A percentile compares a stretch with the other conserved stretches of the same genome.
Evolutionary conservation across 2,888 invertebrate genomes (phyloP).

Genomic region (Pyrrhia umbra): DNA sequence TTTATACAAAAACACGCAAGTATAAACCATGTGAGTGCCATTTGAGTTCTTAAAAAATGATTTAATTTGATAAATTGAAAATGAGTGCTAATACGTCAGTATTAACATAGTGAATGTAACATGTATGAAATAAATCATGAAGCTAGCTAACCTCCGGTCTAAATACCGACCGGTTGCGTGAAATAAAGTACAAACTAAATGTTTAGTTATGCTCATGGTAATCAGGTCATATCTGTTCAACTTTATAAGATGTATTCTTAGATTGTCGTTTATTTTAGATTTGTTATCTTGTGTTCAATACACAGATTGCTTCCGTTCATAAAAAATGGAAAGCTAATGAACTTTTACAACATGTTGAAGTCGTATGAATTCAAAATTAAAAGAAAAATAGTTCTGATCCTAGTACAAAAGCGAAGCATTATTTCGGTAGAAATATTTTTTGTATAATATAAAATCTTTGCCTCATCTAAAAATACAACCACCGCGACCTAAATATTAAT

Average conservation of each 20-base stretch:
- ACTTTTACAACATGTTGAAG: background rate
- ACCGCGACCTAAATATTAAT: background rate
- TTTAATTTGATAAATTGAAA: too few relatives aligned
- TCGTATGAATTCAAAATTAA: too few relatives aligned
- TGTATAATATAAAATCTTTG: background rate
- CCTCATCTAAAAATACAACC: background rate
- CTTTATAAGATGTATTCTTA: background rate
- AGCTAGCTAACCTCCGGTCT: background rate
- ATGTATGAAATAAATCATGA: background rate
- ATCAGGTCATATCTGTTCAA: background rate
- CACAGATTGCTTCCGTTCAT: background rate
- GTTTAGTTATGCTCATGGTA: conserved; percentile 6
- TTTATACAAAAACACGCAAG: too few relatives aligned
- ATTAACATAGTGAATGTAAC: background rate
- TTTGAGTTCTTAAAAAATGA: too few relatives aligned
- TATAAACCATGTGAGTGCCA: conserved; percentile 21
- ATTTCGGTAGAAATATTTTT: background rate
- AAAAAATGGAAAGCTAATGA: background rate
- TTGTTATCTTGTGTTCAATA: background rate
- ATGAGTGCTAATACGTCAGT: too few relatives aligned
- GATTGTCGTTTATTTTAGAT: background rate
- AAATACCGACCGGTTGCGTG: background rate
- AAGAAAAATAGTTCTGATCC: too few relatives aligned
- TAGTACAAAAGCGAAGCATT: too few relatives aligned
- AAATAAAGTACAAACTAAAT: background rate